A percentile compares a stretch with the other conserved stretches of the same genome.
These are phyloP conservation scores for Pachypanchax playfairii DNA, from an alignment of 2,113 vertebrate species.

Conservation along the genomic window DNA sequence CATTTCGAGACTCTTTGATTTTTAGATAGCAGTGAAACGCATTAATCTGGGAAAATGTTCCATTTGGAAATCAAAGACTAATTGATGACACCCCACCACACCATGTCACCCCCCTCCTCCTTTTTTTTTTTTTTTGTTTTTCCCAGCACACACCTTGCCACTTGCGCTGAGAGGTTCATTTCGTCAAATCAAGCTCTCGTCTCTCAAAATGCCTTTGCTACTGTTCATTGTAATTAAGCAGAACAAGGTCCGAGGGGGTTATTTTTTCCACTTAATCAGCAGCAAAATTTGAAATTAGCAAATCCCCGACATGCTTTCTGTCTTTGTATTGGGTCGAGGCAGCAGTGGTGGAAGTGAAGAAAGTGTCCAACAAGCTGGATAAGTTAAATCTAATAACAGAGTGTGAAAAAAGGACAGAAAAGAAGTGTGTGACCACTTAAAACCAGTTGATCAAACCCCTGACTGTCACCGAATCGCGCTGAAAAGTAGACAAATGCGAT, in stretches of 20 bases:
- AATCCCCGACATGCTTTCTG: constrained; percentile 70
- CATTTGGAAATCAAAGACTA: constrained; percentile 77
- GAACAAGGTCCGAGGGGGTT: constrained; percentile 76
- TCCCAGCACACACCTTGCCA: constrained; percentile 17
- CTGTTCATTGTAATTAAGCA: constrained; percentile 83
- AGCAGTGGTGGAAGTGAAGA: neutral
- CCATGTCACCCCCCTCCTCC: neutral
- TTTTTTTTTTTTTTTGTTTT: too few relatives aligned
- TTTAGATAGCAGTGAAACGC: constrained; percentile 70
- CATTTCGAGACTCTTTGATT: constrained; percentile 64
- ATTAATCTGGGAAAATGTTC: constrained; percentile 73
- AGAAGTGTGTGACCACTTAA: constrained; percentile 13
- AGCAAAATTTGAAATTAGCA: constrained; percentile 79
- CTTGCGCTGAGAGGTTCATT: constrained; percentile 50
- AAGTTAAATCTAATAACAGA: too few relatives aligned
- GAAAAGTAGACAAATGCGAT: constrained; percentile 53
- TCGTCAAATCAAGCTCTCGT: constrained; percentile 72
- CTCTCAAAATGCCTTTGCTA: constrained; percentile 75
- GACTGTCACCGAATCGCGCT: constrained; percentile 33
- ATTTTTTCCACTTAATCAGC: constrained; percentile 76
- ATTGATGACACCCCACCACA: constrained; percentile 64
- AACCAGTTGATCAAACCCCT: constrained; percentile 46
- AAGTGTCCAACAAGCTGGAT: too few relatives aligned
- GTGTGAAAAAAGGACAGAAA: constrained; percentile 51
- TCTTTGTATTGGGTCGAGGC: constrained; percentile 55